Evolutionary conservation across 2,113 vertebrate species (phyloP), one percentile per base, ranked within the genome.

Genomic region (Hydrochoerus hydrochaeris): DNA sequence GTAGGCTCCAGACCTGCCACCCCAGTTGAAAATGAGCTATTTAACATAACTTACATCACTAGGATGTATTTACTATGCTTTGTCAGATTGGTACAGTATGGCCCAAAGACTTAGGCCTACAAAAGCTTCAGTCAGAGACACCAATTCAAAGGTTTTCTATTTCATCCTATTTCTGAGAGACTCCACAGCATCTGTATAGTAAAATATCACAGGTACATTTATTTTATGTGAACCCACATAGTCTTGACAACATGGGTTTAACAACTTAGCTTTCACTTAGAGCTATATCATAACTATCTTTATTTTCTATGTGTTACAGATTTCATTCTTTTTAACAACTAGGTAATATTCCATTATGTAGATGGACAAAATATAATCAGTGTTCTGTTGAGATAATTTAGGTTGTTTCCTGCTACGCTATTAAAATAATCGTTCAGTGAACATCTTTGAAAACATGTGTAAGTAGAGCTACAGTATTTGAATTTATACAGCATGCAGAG

Each of bases 301-400:
- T 20, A 28, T 67, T 87, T 94, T 86, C n/a, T 87, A 44, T 44
- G 30, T 13, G 35, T 95, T 93, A 88, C 3, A 71, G 28, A 91
- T 60, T 7, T 95, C n/a, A 84, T 71, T 81, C 20, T 80, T 81
- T n/a, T 75, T 75, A 44, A 75, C 12, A n/a, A 80, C 30, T 63
- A 77, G 5, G 49, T 77, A 67, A 52, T 87, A 83, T 85, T 67
- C 30, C 38, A 57, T 26, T 83, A 13, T 84, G 13, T 85, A 30
- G 67, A 86, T n/a, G 14, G 85, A 91, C 2, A 95, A 95, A 93
- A 89, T 63, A 7, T 54, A 88, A 57, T 65, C 30, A 80, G 28
- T 94, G 4, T 8, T 87, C 62, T 85, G 38, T 13, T 93, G 14
- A 75, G 41, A 93, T 62, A 28, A 90, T 80, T 90, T 96, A 86